Evolutionary conservation across 2,113 vertebrate species (phyloP), one percentile per base, ranked within the genome.

Genomic region (Strigops habroptila): DNA sequence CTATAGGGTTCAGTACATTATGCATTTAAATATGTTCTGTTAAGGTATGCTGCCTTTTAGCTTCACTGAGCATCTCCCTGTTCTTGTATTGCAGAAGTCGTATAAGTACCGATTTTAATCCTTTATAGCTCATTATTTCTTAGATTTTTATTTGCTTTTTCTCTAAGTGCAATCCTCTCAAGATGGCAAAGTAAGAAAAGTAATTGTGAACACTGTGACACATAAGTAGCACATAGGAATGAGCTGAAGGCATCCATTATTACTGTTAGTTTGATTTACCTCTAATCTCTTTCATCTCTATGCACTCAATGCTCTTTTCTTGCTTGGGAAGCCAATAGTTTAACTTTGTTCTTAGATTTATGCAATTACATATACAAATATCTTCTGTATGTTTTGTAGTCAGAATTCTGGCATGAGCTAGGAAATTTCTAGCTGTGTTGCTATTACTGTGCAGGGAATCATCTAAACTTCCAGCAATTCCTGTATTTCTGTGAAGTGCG

Each of bases 61-160:
- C 33, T 77, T 81, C 25, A 12, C 16, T 31, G 74, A 71, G 43
- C 19, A 33, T 73, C 49, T 74, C 37, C 39, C 25, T 62, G 31
- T 59, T 78, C 82, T 69, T 84, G 25, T 82, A 27, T 55, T 84
- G 48, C 57, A 68, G 81, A 7, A n/a, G 33, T 65, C 84, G 57
- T 78, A 52, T 86, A 60, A 92, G 55, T 78, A 71, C 48, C 62
- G 27, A 48, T 84, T 91, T 92, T 68, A 93, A 78, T 86, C 46
- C 77, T 86, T 92, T 86, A 53, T n/a, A 67, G 77, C 86, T 88
- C 59, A 67, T 91, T 74, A 93, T 82, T 82, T 77, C 28, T 51
- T 83, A 49, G 57, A 43, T 65, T 82, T 85, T 71, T 93, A 85
- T 92, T 96, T 94, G 80, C 73, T 35, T 67, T 86, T 93, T 74